phyloP scores from a whole-genome alignment of 1,140 invertebrate genomes.

The Calycopis cecrops region DNA sequence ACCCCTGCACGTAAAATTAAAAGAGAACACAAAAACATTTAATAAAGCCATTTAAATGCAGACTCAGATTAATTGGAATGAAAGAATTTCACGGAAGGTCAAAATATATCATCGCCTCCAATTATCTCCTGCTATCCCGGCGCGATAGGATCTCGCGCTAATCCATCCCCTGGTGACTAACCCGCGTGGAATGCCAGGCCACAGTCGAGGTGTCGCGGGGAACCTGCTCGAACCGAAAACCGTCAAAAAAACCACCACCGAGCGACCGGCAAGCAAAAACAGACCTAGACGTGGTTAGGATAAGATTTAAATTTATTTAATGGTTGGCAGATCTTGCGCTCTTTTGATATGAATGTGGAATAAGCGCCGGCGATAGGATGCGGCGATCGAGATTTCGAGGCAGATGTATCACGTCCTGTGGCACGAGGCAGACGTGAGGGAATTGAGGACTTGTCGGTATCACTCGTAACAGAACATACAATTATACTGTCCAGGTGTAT shows the following conservation, averaged over 20 bases:
- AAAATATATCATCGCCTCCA: constrained; percentile 47
- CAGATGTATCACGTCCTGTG: constrained; percentile 19
- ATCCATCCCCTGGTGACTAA: constrained; percentile 40
- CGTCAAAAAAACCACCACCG: constrained; percentile 24
- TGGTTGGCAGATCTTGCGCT: neutral
- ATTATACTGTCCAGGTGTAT: no score
- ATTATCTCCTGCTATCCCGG: constrained; percentile 39
- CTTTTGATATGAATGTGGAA: neutral
- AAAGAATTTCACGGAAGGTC: constrained; percentile 40
- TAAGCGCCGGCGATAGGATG: constrained; percentile 37
- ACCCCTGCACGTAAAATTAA: no score
- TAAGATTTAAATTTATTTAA: neutral
- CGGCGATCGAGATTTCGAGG: constrained; percentile 26
- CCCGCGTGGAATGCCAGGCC: constrained; percentile 33
- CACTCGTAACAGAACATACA: no score
- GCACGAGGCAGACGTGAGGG: no score
- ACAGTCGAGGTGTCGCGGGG: constrained; percentile 30
- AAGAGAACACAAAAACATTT: neutral
- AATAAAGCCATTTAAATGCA: constrained; percentile 11
- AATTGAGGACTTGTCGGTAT: no score
- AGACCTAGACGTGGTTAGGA: constrained; percentile 9
- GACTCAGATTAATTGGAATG: constrained; percentile 27
- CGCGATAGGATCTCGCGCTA: constrained; percentile 48
- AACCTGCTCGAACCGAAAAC: constrained; percentile 34
- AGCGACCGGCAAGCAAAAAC: constrained; percentile 15